Evolutionary conservation across 2,797 vertebrate species (phyloP).

Genomic region (Chiloscyllium punctatum): DNA sequence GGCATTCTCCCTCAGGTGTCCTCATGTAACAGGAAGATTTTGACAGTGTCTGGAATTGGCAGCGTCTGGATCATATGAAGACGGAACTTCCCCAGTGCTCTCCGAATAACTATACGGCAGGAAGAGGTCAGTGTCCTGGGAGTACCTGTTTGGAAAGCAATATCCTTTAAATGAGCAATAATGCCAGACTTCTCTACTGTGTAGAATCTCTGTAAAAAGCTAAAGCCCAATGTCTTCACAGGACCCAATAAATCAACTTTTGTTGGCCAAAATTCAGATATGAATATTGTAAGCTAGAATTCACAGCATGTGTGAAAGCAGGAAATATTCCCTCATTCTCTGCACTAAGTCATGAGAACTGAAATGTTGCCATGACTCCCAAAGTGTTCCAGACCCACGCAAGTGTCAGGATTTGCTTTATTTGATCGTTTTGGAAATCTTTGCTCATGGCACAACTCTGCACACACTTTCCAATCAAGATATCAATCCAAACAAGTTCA

Average conservation of each 20-base stretch:
- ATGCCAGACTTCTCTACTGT: background rate
- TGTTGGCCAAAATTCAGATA: background rate
- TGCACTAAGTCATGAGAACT: background rate
- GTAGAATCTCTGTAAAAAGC: background rate
- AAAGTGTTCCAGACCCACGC: background rate
- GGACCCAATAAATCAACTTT: background rate
- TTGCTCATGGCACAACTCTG: background rate
- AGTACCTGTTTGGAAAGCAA: slow-evolving; percentile 52
- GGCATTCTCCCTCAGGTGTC: slow-evolving; percentile 48
- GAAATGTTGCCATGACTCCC: background rate
- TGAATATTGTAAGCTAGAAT: background rate
- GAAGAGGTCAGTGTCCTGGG: slow-evolving; percentile 67
- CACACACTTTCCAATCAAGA: background rate
- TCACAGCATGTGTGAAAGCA: background rate
- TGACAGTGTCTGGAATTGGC: slow-evolving; percentile 76
- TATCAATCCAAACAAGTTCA: background rate
- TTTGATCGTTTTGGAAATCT: background rate
- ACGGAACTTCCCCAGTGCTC: slow-evolving; percentile 70
- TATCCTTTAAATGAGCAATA: slow-evolving; percentile 9
- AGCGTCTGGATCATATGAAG: slow-evolving; percentile 67
- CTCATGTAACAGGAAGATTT: slow-evolving; percentile 74
- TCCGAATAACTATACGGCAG: slow-evolving; percentile 77
- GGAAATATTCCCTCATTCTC: background rate
- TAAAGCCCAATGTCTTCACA: background rate
- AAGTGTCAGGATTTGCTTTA: background rate